Base-by-base conservation (phyloP, 2,888 invertebrate species). In the Tanaodytes sp. region DNA sequence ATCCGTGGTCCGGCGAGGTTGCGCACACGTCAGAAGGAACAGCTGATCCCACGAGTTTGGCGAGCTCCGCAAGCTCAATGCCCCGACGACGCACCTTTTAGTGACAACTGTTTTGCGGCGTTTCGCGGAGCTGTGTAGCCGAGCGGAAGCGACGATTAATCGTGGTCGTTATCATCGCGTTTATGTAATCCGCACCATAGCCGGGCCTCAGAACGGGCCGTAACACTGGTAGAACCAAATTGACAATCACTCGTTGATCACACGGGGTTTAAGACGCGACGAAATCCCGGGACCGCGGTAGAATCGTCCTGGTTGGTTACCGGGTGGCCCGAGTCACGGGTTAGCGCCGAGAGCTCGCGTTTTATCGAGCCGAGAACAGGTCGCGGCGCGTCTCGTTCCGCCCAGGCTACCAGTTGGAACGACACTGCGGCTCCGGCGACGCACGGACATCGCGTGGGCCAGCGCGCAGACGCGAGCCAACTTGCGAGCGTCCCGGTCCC, bases 381-480 rank as follows among this genome's bases (percentile, higher is more conserved):
- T 36, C 52, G 52, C 45, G 45, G 3, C 55, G 55, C 48, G 39
- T 45, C 42, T 37, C 52, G 52, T 33, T 54, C 66, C 66, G 45
- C 31, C 43, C 54, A 31, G 37, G 48, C 31, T 54, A 30, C 27
- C 66, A 70, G 77, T 78, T 71, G 69, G 76, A 78, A 77, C 77
- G 79, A 77, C 78, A 82, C 82, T 82, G 82, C 80, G 78, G 79
- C 75, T 77, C 73, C 74, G 52, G 54, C 36, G 16, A 33, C 48
- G 45, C 40, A 48, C 58, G 23, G 63, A 43, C 54, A 61, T 57
- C 58, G 57, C 46, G 48, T 31, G 46, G 59, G 42, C 63, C 45
- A 57, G 57, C 69, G 71, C 73, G 73, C 73, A 73, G 73, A 67
- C 73, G 73, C 71, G 62, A 63, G 65, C 57, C 54, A 58, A 20